Percentiles rank a stretch among this genome's conserved stretches.
phyloP scores from a whole-genome alignment of 2,888 invertebrate species.

The Mythimna lalbum region DNA sequence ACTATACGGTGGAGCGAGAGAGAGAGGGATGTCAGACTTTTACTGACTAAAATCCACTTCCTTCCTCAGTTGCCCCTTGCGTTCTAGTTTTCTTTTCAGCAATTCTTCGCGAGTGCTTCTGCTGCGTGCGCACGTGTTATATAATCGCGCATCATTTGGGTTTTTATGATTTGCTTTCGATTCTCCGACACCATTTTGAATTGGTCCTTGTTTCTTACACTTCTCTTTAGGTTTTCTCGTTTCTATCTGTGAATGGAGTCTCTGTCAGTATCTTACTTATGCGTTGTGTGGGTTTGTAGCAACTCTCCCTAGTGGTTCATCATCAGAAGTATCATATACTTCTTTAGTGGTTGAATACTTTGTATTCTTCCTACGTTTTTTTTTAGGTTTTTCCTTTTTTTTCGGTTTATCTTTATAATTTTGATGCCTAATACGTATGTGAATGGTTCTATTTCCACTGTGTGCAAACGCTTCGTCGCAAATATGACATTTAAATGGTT shows the following conservation, averaged over 20 bases:
- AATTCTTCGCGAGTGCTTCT: too few relatives aligned
- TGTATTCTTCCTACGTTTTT: constrained; percentile 8
- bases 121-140: too few relatives aligned
- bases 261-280: background rate
- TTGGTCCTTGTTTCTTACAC: background rate
- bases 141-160: background rate
- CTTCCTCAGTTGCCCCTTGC: too few relatives aligned
- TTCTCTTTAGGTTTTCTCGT: background rate
- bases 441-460: constrained; percentile 43
- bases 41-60: too few relatives aligned
- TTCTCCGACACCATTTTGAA: background rate
- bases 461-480: constrained; percentile 48
- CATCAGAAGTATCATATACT: background rate
- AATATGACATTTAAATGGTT: constrained; percentile 51
- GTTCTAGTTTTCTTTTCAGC: too few relatives aligned
- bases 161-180: background rate
- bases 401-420: constrained; percentile 31
- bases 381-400: background rate
- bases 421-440: constrained; percentile 44
- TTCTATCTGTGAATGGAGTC: background rate
- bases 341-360: constrained; percentile 10
- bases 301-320: background rate
- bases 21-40: too few relatives aligned
- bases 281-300: background rate
- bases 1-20: too few relatives aligned